Percentiles rank a stretch among this genome's conserved stretches.
Conservation (phyloP, 2,888 invertebrate species). For the Metacarcinus magister region DNA sequence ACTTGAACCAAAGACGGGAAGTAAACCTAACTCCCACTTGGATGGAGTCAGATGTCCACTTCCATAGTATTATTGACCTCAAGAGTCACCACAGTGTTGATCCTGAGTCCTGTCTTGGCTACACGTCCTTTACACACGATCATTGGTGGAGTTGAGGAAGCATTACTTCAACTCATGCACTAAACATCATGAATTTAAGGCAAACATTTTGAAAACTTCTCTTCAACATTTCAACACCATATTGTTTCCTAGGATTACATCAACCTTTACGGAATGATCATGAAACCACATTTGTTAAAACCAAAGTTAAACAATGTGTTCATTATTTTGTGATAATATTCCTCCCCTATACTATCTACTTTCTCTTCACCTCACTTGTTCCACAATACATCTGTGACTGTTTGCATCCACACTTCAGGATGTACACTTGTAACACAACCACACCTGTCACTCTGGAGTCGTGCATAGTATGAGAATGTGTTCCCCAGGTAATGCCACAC, state of each 20-base stretch:
- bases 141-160: background rate
- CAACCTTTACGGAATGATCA: background rate
- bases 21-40: background rate
- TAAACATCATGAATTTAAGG: background rate
- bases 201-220: background rate
- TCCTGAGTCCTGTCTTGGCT: background rate
- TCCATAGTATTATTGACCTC: background rate
- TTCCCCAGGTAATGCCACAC: too few relatives aligned
- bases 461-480: too few relatives aligned
- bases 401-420: too few relatives aligned
- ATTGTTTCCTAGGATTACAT: background rate
- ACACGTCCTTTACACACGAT: background rate
- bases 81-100: background rate
- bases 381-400: too few relatives aligned
- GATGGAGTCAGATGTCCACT: background rate
- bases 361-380: too few relatives aligned
- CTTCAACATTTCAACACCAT: too few relatives aligned
- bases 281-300: background rate
- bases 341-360: too few relatives aligned
- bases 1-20: background rate
- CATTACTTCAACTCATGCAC: background rate
- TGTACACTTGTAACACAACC: too few relatives aligned
- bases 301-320: too few relatives aligned
- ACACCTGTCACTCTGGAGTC: too few relatives aligned
- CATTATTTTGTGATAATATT: too few relatives aligned